These are phyloP conservation scores for Uropsilus gracilis DNA, from an alignment of 2,113 vertebrate species.

Conservation along the genomic window DNA sequence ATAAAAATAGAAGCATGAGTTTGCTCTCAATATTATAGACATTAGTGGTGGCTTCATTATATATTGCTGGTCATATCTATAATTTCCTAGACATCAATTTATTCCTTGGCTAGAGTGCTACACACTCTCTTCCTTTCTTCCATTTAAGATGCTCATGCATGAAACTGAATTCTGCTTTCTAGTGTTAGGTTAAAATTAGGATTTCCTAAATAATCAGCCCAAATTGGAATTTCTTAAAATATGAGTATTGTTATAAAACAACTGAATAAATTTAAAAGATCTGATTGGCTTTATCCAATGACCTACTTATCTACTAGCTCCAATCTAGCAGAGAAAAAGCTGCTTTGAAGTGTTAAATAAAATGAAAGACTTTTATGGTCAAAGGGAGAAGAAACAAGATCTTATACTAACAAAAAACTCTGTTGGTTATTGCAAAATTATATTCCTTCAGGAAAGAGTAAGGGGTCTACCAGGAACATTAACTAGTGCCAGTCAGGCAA, in stretches of 20 bases:
- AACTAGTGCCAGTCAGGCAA: not conserved
- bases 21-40: not conserved
- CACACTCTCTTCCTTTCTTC: rapidly evolving
- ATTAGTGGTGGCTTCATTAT: not conserved
- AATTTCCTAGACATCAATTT: not conserved
- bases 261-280: not conserved
- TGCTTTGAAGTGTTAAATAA: not conserved
- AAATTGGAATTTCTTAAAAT: not conserved
- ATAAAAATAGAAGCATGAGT: conserved; percentile 31
- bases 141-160: not conserved
- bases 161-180: not conserved
- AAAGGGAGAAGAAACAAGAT: not conserved
- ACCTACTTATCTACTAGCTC: not conserved
- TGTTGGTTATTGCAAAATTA: not conserved
- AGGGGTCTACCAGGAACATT: not conserved
- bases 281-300: not conserved
- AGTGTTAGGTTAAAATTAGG: not conserved
- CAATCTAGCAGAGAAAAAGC: not conserved
- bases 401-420: not conserved
- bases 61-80: not conserved
- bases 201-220: not conserved
- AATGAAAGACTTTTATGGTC: not conserved
- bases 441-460: not conserved
- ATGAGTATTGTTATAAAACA: not conserved
- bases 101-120: not conserved